Evolutionary conservation across 2,113 vertebrate genomes (phyloP).

Genomic region (Perca flavescens): DNA sequence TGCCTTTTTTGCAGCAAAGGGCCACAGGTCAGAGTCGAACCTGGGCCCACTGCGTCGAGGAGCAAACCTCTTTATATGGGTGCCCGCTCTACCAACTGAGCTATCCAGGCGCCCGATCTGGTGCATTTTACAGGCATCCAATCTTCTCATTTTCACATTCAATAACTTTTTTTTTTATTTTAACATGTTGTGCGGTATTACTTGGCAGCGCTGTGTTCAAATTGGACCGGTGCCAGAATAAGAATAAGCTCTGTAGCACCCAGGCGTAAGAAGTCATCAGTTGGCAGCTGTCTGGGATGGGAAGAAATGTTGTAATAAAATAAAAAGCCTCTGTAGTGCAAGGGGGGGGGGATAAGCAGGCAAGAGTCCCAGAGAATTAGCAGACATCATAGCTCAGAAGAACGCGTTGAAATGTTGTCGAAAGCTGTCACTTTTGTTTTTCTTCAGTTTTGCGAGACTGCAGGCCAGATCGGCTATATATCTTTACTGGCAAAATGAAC

Average conservation of each 20-base stretch:
- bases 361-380: conserved; percentile 42
- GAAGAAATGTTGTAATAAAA: conserved; percentile 44
- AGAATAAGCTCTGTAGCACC: conserved; percentile 36
- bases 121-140: neutral
- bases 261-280: conserved; percentile 28
- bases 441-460: neutral
- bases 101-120: neutral
- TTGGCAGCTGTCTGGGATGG: conserved; percentile 46
- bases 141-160: neutral
- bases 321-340: conserved; percentile 38
- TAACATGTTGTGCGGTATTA: neutral
- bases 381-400: conserved; percentile 29
- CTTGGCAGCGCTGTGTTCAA: conserved; percentile 11
- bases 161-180: neutral
- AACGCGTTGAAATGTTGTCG: conserved; percentile 13
- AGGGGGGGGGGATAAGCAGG: neutral
- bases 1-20: too few relatives aligned
- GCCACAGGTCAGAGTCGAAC: too few relatives aligned
- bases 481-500: neutral
- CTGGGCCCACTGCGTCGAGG: too few relatives aligned
- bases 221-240: conserved; percentile 27
- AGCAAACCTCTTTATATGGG: too few relatives aligned
- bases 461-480: neutral
- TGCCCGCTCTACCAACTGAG: too few relatives aligned
- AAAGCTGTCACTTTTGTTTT: conserved; percentile 1